phyloP scores from a whole-genome alignment of 2,888 invertebrate species.

The Habrosyne pyritoides region DNA sequence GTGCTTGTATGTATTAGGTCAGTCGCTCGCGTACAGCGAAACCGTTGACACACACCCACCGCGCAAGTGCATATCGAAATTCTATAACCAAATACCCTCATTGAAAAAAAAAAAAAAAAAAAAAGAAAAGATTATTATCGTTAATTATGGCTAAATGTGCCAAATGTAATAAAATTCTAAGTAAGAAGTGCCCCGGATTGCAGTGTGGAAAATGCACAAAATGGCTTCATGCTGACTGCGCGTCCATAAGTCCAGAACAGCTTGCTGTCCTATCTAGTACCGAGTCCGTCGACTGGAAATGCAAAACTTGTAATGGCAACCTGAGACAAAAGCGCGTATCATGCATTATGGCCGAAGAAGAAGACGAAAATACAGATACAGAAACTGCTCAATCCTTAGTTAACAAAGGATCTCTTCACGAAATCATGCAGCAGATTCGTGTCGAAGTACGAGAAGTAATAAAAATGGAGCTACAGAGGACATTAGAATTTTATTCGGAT shows the following conservation, averaged over 20 bases:
- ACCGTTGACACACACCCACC: too few relatives aligned
- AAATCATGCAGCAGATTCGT: not conserved
- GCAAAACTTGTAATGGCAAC: conserved; percentile 3
- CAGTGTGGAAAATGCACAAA: not conserved
- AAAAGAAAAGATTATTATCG: too few relatives aligned
- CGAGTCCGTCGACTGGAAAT: not conserved
- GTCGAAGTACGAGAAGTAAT: too few relatives aligned
- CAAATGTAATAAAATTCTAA: not conserved
- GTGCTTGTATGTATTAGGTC: not conserved
- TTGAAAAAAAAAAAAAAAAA: not conserved
- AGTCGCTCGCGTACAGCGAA: too few relatives aligned
- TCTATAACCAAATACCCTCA: too few relatives aligned
- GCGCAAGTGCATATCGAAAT: too few relatives aligned
- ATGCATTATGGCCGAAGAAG: conserved; percentile 4
- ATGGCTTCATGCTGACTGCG: not conserved
- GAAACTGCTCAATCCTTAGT: not conserved
- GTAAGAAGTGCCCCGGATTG: not conserved
- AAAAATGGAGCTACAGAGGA: not conserved
- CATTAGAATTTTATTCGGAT: conserved; percentile 13
- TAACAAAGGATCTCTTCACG: not conserved
- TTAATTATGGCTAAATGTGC: not conserved
- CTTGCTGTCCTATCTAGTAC: not conserved
- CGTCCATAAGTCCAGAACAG: not conserved
- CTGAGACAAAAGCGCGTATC: conserved; percentile 1
- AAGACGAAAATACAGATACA: not conserved